phyloP scores from a whole-genome alignment of 1,140 invertebrate species.

The Holcopasites calliopsidis region DNA sequence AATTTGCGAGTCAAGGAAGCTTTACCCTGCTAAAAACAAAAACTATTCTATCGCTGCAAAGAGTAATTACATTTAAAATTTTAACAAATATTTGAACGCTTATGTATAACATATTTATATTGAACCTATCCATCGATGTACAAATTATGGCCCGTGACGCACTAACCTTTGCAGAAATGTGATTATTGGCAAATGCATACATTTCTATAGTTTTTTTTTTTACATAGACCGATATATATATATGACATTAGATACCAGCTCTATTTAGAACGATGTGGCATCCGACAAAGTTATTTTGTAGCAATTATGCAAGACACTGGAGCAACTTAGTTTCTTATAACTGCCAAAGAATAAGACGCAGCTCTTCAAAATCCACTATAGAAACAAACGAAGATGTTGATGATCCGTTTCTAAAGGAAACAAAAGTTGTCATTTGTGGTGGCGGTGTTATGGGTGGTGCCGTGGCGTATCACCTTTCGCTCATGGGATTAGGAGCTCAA shows the following conservation, averaged over 20 bases:
- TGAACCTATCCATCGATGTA: too few species aligned
- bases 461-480: conserved; percentile 95
- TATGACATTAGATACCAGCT: conserved; percentile 5
- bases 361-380: conserved; percentile 20
- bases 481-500: conserved; percentile 89
- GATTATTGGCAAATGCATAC: not conserved
- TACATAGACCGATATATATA: not conserved
- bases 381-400: conserved; percentile 34
- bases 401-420: conserved; percentile 73
- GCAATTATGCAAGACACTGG: conserved; percentile 19
- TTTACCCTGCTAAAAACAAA: too few species aligned
- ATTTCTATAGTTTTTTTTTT: not conserved
- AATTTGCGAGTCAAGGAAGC: too few species aligned
- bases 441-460: conserved; percentile 96
- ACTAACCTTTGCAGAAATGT: conserved; percentile 5
- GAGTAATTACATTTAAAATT: too few species aligned
- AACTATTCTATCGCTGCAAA: too few species aligned
- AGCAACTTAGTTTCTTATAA: conserved; percentile 10
- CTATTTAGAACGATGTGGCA: conserved; percentile 51
- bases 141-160: too few species aligned
- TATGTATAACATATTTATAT: too few species aligned
- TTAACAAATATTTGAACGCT: too few species aligned
- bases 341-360: conserved; percentile 23
- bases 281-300: conserved; percentile 50
- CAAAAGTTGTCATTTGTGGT: conserved; percentile 93